Base-by-base conservation (phyloP, 92 coral and sea anemone species). In the Umimayanthus kanabou region DNA sequence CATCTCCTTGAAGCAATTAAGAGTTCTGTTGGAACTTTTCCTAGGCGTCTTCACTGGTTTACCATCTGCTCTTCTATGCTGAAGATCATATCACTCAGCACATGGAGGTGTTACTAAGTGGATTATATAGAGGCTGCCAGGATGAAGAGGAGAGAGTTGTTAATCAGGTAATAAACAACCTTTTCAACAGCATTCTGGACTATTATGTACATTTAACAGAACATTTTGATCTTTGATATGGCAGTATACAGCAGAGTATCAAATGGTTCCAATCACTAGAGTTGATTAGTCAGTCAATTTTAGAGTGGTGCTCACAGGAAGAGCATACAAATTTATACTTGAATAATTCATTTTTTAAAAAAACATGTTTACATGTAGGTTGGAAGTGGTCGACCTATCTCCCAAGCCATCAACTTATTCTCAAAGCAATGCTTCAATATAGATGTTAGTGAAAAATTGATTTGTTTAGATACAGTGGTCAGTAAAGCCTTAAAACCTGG, bases 41-140 rank as follows among this genome's bases (percentile, higher is more conserved):
- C 26, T 79, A 96, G 98, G 97, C 98, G 23, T 88, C 99, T 8
- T 94, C 99, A 61, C 85, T 97, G 71, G 93, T 97, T 33, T 95
- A 93, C 80, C 94, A 95, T 76, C 87, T 97, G 77, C 89, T 97
- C 22, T 94, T 93, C 88, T 97, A 97, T 92, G 97, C 98, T 39
- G 99, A 97, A 72, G 99, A 97, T 80, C 93, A 97, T 88, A 91
- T 95, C 20, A 97, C 97, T 0, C 99, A 97, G 26, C 99, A 95
- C 87, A 92, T 97, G 95, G 98, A 97, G 76, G 76, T 86, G 30
- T 75, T 97, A 53, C 72, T 97, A 45, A 91, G 87, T 84, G 99
- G 99, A 23, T 77, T 97, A 70, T 97, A 97, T 79, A 94, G 92
- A 84, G 98, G 96, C 25, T 93, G 98, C 72, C 96, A 92, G 74